Evolutionary conservation across 2,888 invertebrate species (phyloP), one percentile per base, ranked within the genome.

Genomic region (Andrena bicolor): DNA sequence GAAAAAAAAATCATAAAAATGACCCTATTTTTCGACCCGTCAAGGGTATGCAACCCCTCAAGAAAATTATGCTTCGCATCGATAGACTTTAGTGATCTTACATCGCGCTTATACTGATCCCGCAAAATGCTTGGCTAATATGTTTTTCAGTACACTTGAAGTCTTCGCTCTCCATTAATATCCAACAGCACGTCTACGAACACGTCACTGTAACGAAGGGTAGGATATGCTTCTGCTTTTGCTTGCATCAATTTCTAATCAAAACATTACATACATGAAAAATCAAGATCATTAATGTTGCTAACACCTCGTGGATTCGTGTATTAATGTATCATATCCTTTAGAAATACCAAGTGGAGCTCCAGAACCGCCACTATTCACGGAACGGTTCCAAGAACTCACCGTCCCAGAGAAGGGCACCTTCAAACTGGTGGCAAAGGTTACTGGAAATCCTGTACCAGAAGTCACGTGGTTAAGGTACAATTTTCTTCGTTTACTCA

Each of bases 361-460:
- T 91, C 97, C 97, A 64, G 97, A 98, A 93, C 97, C 98, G 76
- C 98, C 98, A 61, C 94, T 98, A 63, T 99, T 99, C 92, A 96
- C 97, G 20, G 97, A 98, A 94, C 95, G 97, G 88, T 98, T 98
- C 95, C 97, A 98, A 94, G 98, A 98, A 94, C 95, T 97, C 88
- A 96, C 96, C 49, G 97, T 98, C 0, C 97, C 97, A 80, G 97
- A 97, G 93, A 97, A 97, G 85, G 96, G 96, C 64, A 96, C 96
- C 2, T 96, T 98, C 80, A 96, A 95, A 87, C 95, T 99, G 73
- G 95, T 95, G 61, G 98, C 98, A 16, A 97, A 97, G 94, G 98
- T 99, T 2, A 96, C 96, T 8, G 99, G 98, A 68, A 97, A 97
- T 93, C 99, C 99, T 68, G 96, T 97, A 2, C 98, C 99, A n/a